Evolutionary conservation across 92 coral and sea anemone species (phyloP), one percentile per base, ranked within the genome.

Genomic region (Palythoa caribaeorum): DNA sequence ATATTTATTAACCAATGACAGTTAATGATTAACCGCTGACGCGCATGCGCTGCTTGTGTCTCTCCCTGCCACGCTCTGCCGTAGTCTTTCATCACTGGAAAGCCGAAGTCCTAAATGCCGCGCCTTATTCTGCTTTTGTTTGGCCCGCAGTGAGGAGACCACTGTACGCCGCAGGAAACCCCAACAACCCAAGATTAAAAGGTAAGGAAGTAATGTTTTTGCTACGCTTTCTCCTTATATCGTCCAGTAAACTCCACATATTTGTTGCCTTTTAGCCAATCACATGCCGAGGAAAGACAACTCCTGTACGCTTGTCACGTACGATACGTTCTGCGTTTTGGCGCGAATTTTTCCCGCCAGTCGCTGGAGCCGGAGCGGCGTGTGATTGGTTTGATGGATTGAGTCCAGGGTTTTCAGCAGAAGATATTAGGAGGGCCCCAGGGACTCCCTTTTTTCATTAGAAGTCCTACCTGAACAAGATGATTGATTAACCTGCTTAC

Each of bases 141-240:
- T 87, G 92, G 92, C 88, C 85, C 93, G 90, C 80, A 97, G 99
- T 89, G 93, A 96, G 89, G 94, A 79, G 37, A 90, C 89, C 73
- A 80, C 93, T 35, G 99, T 97, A 16, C 88, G 98, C 70, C 96
- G 91, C 79, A 92, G 99, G 79, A 97, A 97, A 77, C 91, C 96
- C 52, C 98, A 94, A 10, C 89, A 92, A 71, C 80, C 90, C 9
- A 69, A 90, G 87, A 79, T 94, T 78, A 88, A 92, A 74, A 92
- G 97, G 97, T 94, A 88, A 40, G 52, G 66, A 40, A 66, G 14
- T 28, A 28, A 28, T 63, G 35, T 7, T 17, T 11, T 35, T 21
- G 3, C 37, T 19, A 6, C 6, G 50, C 50, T 44, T 44, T 44
- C 6, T 8, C 4, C 50, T 44, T 44, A 44, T 2, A 44, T 4